Percentiles rank a stretch among this genome's conserved stretches.
phyloP scores from a whole-genome alignment of 2,888 invertebrate genomes.

The Troides oblongomaculatus region DNA sequence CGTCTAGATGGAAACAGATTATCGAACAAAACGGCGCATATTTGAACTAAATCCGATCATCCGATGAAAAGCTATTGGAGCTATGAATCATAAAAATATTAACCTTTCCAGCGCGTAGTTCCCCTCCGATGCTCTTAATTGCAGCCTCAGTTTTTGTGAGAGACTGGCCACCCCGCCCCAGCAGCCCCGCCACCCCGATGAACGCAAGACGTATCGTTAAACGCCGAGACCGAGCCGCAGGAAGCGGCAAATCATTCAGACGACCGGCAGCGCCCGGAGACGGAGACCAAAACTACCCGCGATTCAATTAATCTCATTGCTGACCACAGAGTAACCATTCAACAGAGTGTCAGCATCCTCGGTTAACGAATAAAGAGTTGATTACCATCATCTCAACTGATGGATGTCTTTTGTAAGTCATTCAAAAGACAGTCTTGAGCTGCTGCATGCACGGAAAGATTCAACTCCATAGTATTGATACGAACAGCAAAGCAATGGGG shows the following conservation, averaged over 20 bases:
- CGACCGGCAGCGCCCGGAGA: conserved; percentile 62
- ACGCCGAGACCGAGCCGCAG: conserved; percentile 33
- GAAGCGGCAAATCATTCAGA: conserved; percentile 71
- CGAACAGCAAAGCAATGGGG: too few relatives aligned
- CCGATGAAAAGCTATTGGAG: too few relatives aligned
- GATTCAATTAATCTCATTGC: conserved; percentile 63
- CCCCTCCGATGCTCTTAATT: conserved; percentile 16
- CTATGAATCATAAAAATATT: conserved; percentile 9
- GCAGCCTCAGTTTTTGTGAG: conserved; percentile 21
- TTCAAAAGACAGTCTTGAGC: too few relatives aligned
- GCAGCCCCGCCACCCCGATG: not conserved
- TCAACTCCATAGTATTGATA: too few relatives aligned
- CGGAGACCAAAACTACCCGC: conserved; percentile 53
- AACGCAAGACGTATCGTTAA: conserved; percentile 28
- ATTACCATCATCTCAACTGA: too few relatives aligned
- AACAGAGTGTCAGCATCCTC: not conserved
- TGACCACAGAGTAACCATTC: conserved; percentile 30
- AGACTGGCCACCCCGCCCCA: conserved; percentile 11
- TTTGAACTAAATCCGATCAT: too few relatives aligned
- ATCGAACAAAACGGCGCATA: too few relatives aligned
- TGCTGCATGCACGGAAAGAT: too few relatives aligned
- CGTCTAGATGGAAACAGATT: too few relatives aligned
- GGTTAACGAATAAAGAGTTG: too few relatives aligned
- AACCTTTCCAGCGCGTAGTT: not conserved
- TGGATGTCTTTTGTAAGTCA: too few relatives aligned